Percentiles rank a stretch among this genome's conserved stretches.
These are phyloP conservation scores for Python bivittatus DNA, from an alignment of 2,113 vertebrate species.

Conservation along the genomic window DNA sequence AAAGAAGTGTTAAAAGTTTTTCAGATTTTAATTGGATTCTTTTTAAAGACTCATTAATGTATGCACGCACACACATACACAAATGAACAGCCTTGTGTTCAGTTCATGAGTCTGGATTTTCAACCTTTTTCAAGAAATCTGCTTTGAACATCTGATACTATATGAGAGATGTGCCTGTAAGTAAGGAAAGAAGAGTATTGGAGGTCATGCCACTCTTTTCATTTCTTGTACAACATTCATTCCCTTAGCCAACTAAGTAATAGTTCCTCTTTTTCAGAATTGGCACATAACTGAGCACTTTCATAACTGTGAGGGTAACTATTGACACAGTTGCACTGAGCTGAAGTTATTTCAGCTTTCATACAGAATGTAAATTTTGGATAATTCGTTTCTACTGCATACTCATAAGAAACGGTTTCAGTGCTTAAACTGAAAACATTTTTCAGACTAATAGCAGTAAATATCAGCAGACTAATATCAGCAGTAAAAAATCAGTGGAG, in stretches of 20 bases:
- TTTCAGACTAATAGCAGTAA: neutral
- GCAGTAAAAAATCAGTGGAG: neutral
- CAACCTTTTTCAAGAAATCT: neutral
- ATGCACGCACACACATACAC: neutral
- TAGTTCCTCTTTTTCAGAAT: slow-evolving; percentile 61
- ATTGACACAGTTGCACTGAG: slow-evolving; percentile 14
- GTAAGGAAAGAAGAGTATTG: slow-evolving; percentile 34
- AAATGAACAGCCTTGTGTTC: neutral
- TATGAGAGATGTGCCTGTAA: slow-evolving; percentile 9
- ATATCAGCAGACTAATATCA: neutral
- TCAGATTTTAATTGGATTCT: neutral
- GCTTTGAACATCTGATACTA: slow-evolving; percentile 23
- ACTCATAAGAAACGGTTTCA: neutral
- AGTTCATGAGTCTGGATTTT: neutral
- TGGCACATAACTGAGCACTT: slow-evolving; percentile 60
- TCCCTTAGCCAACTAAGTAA: slow-evolving; percentile 51
- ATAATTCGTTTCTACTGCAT: neutral
- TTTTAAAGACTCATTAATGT: neutral
- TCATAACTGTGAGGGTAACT: slow-evolving; percentile 57
- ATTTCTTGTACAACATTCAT: slow-evolving; percentile 27
- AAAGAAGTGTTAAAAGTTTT: neutral
- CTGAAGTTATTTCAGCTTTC: slow-evolving; percentile 24
- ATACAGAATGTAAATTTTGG: slow-evolving; percentile 20
- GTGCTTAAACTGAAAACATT: neutral
- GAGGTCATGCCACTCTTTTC: neutral